A percentile compares a stretch with the other conserved stretches of the same genome.
These are phyloP conservation scores for Anoplophora glabripennis DNA, from an alignment of 1,140 invertebrate species.

Conservation along the genomic window DNA sequence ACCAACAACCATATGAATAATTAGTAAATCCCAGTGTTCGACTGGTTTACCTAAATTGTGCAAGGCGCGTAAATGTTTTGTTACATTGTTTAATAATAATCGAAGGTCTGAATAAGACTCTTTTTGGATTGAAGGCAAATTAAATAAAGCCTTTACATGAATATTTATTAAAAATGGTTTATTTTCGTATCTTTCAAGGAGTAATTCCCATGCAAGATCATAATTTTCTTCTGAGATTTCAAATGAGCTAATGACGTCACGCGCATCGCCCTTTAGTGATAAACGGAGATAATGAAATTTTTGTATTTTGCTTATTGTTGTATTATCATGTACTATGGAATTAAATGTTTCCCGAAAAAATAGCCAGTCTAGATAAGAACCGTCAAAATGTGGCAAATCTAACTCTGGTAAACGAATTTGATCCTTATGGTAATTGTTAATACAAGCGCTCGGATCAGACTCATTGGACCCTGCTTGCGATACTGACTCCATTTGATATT, in stretches of 20 bases:
- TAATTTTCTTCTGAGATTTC: constrained; percentile 8
- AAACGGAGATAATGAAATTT: constrained; percentile 20
- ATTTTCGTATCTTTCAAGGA: constrained; percentile 4
- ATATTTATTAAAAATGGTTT: background rate
- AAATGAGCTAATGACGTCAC: background rate
- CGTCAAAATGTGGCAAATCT: constrained; percentile 12
- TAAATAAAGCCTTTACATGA: background rate
- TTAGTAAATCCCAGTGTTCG: no score
- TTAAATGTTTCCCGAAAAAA: constrained; percentile 17
- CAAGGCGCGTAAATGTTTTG: constrained; percentile 1
- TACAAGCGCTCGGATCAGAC: no score
- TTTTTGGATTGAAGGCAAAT: constrained; percentile 6
- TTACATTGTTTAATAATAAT: background rate
- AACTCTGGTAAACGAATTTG: constrained; percentile 6
- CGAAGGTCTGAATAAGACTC: background rate
- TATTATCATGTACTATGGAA: constrained; percentile 12
- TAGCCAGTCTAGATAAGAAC: constrained; percentile 10
- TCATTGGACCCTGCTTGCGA: no score
- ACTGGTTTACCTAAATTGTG: no score
- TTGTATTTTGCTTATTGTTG: constrained; percentile 1
- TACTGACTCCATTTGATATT: no score
- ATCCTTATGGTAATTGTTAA: no score
- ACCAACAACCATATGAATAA: no score
- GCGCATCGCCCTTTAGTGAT: constrained; percentile 9
- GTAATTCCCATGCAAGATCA: background rate